Base-by-base conservation (phyloP, 23 tunicate species). In the Halocynthia aurantium region DNA sequence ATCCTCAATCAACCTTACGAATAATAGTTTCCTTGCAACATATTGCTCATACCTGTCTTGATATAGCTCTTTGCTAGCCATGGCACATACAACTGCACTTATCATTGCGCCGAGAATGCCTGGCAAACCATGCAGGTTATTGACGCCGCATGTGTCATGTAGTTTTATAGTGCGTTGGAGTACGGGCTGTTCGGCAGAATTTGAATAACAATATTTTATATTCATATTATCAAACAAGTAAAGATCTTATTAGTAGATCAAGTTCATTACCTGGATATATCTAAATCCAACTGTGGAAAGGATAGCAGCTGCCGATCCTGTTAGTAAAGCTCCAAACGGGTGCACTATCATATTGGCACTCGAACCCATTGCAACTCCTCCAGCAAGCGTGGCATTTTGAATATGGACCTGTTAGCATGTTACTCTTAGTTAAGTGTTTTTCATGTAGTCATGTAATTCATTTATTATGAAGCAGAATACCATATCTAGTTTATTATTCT, bases 371-470 rank as follows among this genome's bases (percentile, higher is more conserved):
- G 90, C 98, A 56, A 93, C 98, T 18, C 98, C 98, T 8, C 98
- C 98, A 64, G 98, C 98, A 44, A 93, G 72, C 18, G 98, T 87
- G 21, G 98, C 98, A 52, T 93, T 93, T 93, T 93, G 98, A 73
- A 93, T 84, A 72, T 93, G 98, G 8, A 83, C 97, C 91, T 90
- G 55, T n/a, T 20, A 0, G 51, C 72, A 67, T 4, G 12, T 21
- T 67, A 15, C 18, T 4, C 17, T 18, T 60, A 0, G 18, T 18
- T 60, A 60, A 15, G 17, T 60, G 4, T 4, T 15, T 40, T 40
- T 20, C 22, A 15, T 15, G 31, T 72, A 13, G 13, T 52, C 13
- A 50, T 13, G 21, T 19, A 10, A 18, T 76, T 64, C 2, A 15
- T 62, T 62, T 18, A 52, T 1, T 6, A 75, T 71, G 44, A 31